Percentiles rank a stretch among this genome's conserved stretches.
Evolutionary conservation across 2,113 vertebrate species (phyloP).

Genomic region (Mirounga angustirostris): DNA sequence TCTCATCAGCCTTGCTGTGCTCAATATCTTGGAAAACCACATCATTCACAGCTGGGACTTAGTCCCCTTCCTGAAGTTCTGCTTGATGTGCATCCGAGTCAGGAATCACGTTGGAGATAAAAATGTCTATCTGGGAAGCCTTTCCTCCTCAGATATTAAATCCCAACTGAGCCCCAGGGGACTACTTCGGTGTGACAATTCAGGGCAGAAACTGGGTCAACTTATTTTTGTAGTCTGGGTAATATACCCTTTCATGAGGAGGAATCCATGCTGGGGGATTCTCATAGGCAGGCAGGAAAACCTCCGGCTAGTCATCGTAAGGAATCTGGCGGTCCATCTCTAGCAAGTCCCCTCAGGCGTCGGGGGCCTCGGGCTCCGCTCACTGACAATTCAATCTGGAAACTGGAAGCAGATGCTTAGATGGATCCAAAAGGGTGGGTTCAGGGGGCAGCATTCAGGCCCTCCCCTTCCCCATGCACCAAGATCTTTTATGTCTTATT

Average conservation of each 20-base stretch:
- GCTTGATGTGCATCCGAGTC: constrained; percentile 93
- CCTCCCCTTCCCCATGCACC: not conserved
- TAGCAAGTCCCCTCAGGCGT: not conserved
- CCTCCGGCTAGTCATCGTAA: constrained; percentile 91
- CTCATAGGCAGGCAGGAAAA: constrained; percentile 93
- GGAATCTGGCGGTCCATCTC: constrained; percentile 90
- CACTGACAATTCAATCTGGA: not conserved
- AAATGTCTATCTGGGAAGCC: constrained; percentile 94
- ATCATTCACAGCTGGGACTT: constrained; percentile 93
- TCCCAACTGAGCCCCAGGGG: constrained; percentile 92
- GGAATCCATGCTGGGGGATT: constrained; percentile 93
- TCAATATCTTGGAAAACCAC: constrained; percentile 96
- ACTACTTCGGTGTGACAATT: constrained; percentile 91
- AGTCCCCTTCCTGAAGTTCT: constrained; percentile 94
- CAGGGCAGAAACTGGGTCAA: constrained; percentile 93
- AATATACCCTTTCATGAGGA: constrained; percentile 91
- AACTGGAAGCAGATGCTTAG: not conserved
- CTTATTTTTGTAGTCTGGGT: constrained; percentile 94
- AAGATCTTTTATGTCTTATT: not conserved
- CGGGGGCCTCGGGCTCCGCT: not conserved
- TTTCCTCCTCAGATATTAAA: constrained; percentile 95
- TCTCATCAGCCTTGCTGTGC: constrained; percentile 94
- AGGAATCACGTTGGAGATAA: constrained; percentile 95
- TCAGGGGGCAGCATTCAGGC: too few species aligned
- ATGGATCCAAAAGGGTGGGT: not conserved